A percentile compares a stretch with the other conserved stretches of the same genome.
Evolutionary conservation across 2,797 vertebrate genomes (phyloP).

Genomic region (Brotula barbata): DNA sequence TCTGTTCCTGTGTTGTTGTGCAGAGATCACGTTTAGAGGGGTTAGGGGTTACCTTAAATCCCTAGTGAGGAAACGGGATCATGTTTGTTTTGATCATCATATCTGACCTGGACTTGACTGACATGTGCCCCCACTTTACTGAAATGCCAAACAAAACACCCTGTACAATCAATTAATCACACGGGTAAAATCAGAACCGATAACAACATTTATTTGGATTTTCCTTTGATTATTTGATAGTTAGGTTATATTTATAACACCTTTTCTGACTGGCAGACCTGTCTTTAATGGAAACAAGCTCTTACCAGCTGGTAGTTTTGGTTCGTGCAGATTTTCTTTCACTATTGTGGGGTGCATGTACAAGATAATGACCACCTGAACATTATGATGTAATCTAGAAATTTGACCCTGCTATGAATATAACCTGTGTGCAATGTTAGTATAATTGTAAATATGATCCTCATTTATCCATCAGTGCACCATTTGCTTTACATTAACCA

Average conservation of each 20-base stretch:
- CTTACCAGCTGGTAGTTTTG: conserved; percentile 4
- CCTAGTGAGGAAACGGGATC: conserved; percentile 64
- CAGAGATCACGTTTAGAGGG: conserved; percentile 53
- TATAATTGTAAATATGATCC: too few relatives aligned
- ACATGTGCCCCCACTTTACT: conserved; percentile 72
- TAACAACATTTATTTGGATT: conserved; percentile 44
- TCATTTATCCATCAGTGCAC: not conserved
- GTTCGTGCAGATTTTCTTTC: conserved; percentile 1
- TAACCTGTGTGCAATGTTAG: not conserved
- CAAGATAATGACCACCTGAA: not conserved
- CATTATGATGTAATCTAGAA: not conserved
- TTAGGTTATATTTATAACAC: conserved; percentile 18
- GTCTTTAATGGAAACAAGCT: not conserved
- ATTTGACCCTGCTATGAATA: too few relatives aligned
- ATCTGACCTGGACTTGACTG: conserved; percentile 76
- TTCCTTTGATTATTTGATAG: conserved; percentile 48
- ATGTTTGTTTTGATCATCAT: conserved; percentile 76
- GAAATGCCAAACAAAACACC: conserved; percentile 71
- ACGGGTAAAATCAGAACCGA: conserved; percentile 41
- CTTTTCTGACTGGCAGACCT: conserved; percentile 15
- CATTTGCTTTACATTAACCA: conserved; percentile 29
- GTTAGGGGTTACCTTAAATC: conserved; percentile 61
- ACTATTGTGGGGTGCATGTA: not conserved
- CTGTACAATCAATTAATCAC: conserved; percentile 60
- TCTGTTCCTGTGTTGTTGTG: conserved; percentile 56